Conservation (phyloP, 2,888 invertebrate species). For the Stenurella melanura region DNA sequence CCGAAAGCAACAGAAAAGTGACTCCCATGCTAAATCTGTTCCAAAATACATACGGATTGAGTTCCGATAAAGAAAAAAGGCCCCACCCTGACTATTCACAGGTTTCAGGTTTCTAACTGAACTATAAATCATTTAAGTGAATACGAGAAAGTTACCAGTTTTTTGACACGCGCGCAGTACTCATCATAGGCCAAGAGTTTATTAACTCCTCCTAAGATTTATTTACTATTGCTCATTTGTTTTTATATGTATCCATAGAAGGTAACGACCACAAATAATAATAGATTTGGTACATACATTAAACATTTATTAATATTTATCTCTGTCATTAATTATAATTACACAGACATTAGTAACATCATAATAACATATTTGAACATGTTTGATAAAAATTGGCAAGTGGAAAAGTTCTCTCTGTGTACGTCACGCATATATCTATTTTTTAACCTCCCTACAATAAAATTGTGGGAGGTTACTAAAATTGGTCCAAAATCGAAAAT, state of each 20-base stretch:
- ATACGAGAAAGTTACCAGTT: background rate
- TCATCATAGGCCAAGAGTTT: background rate
- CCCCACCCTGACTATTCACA: too few relatives aligned
- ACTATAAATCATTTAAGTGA: too few relatives aligned
- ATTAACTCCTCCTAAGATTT: constrained; percentile 1
- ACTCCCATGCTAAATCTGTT: too few relatives aligned
- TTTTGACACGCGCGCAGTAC: background rate
- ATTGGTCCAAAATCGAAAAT: too few relatives aligned
- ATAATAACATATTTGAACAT: background rate
- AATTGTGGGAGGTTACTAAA: too few relatives aligned
- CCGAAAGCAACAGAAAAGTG: too few relatives aligned
- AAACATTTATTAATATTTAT: background rate
- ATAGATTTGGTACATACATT: background rate
- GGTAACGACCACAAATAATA: constrained; percentile 7
- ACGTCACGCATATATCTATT: background rate
- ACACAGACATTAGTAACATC: background rate
- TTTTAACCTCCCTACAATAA: too few relatives aligned
- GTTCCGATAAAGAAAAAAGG: too few relatives aligned
- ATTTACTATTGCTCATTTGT: constrained; percentile 3
- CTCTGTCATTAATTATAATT: constrained; percentile 6
- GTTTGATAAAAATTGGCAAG: background rate
- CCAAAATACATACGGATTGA: too few relatives aligned
- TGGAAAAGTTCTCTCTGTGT: background rate
- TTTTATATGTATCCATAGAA: background rate
- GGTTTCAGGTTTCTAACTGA: too few relatives aligned